Evolutionary conservation across 2,888 invertebrate genomes (phyloP).

Genomic region (Trachelus stipa): DNA sequence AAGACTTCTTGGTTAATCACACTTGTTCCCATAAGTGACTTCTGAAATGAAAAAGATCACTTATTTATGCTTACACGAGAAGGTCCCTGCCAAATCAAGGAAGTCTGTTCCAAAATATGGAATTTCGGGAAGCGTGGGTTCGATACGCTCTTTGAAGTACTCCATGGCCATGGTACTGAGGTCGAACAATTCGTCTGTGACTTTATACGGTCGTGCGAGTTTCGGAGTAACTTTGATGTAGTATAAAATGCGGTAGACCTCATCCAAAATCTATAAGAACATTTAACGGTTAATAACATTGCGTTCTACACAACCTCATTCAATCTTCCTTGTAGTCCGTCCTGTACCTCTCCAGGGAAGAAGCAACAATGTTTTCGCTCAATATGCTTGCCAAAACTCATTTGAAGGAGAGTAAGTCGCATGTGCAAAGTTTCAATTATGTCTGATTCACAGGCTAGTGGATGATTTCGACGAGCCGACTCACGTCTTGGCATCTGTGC

Average conservation of each 20-base stretch:
- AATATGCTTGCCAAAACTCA: conserved; percentile 96
- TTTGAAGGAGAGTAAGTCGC: conserved; percentile 89
- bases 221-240: conserved; percentile 86
- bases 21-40: not conserved
- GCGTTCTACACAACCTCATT: not conserved
- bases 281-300: not conserved
- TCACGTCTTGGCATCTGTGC: conserved; percentile 92
- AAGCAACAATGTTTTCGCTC: conserved; percentile 94
- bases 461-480: conserved; percentile 90
- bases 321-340: not conserved
- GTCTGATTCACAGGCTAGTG: conserved; percentile 90
- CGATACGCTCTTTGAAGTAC: conserved; percentile 94
- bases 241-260: conserved; percentile 86
- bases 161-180: conserved; percentile 98
- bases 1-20: conserved; percentile 17
- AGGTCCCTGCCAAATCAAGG: conserved; percentile 79
- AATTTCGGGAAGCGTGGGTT: conserved; percentile 88
- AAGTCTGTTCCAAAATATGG: conserved; percentile 89
- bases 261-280: conserved; percentile 83
- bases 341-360: conserved; percentile 88
- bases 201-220: conserved; percentile 88
- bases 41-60: not conserved
- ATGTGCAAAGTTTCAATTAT: conserved; percentile 94
- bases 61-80: conserved; percentile 71
- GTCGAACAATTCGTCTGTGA: conserved; percentile 94